Conservation (phyloP, 2,888 invertebrate genomes). For the Crocallis elinguaria region DNA sequence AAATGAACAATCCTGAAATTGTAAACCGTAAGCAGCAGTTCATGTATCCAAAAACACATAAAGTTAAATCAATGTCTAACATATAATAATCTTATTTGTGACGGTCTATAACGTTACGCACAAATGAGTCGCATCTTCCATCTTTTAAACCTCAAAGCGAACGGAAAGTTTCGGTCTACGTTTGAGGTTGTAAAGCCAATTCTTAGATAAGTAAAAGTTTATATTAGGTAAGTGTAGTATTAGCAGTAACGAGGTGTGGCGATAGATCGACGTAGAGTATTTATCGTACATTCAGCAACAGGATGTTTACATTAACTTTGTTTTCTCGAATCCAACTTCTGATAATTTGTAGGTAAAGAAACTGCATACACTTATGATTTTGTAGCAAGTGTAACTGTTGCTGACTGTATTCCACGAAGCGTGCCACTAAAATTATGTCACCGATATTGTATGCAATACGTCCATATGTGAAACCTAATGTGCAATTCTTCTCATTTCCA, state of each 20-base stretch:
- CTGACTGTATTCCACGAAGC: constrained; percentile 40
- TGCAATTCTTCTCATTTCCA: constrained; percentile 83
- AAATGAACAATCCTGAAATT: not conserved
- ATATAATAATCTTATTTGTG: constrained; percentile 51
- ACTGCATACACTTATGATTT: not conserved
- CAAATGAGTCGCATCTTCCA: constrained; percentile 55
- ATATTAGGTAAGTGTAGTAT: constrained; percentile 74
- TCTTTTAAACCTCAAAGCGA: constrained; percentile 49
- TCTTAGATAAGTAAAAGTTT: constrained; percentile 75
- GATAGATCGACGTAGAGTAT: constrained; percentile 61
- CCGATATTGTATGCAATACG: constrained; percentile 70
- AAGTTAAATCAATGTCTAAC: constrained; percentile 45
- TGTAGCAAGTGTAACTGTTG: constrained; percentile 17
- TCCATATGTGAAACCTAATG: constrained; percentile 77
- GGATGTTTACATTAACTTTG: constrained; percentile 26
- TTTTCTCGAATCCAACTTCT: constrained; percentile 33
- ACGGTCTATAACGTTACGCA: constrained; percentile 56
- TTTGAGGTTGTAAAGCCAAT: constrained; percentile 74
- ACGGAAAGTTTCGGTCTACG: constrained; percentile 56
- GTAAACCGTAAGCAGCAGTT: not conserved
- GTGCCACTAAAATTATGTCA: constrained; percentile 57
- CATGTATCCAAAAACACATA: constrained; percentile 42
- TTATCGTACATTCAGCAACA: constrained; percentile 56
- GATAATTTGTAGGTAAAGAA: constrained; percentile 21
- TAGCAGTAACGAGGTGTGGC: constrained; percentile 66